A percentile compares a stretch with the other conserved stretches of the same genome.
Evolutionary conservation across 37 sponge, comb jelly and placozoan genomes (phyloP).

Genomic region (Oopsacas minuta): DNA sequence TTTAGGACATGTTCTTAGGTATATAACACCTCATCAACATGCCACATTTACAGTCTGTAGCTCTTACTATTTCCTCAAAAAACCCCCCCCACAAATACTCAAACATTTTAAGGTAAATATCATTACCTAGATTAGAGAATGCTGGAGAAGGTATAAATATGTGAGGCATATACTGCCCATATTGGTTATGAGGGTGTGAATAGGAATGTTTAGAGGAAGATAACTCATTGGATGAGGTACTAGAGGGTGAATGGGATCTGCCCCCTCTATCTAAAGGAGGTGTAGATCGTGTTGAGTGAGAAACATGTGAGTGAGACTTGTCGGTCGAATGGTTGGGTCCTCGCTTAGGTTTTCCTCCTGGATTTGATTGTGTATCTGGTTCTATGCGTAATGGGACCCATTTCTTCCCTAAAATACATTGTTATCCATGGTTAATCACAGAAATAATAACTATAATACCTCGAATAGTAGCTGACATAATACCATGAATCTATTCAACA

Average conservation of each 20-base stretch:
- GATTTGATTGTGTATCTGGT: background rate
- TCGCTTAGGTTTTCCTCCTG: background rate
- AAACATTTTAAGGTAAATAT: background rate
- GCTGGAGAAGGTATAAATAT: background rate
- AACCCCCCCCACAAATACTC: no score
- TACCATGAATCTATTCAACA: no score
- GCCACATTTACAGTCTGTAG: no score
- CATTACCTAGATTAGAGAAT: background rate
- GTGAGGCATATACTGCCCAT: background rate
- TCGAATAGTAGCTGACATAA: no score
- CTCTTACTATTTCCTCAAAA: no score
- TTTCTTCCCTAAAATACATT: background rate
- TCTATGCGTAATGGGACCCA: background rate
- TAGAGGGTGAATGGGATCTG: background rate
- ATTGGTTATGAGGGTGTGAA: background rate
- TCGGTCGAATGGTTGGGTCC: background rate
- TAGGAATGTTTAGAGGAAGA: background rate
- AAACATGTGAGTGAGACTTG: background rate
- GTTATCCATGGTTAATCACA: no score
- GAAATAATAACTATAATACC: no score
- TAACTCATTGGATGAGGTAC: constrained; percentile 6
- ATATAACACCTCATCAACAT: no score
- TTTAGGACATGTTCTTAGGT: no score
- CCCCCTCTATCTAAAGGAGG: background rate
- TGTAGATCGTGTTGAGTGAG: background rate